Evolutionary conservation across 2,888 invertebrate species (phyloP).

Genomic region (Cerastis leucographa): DNA sequence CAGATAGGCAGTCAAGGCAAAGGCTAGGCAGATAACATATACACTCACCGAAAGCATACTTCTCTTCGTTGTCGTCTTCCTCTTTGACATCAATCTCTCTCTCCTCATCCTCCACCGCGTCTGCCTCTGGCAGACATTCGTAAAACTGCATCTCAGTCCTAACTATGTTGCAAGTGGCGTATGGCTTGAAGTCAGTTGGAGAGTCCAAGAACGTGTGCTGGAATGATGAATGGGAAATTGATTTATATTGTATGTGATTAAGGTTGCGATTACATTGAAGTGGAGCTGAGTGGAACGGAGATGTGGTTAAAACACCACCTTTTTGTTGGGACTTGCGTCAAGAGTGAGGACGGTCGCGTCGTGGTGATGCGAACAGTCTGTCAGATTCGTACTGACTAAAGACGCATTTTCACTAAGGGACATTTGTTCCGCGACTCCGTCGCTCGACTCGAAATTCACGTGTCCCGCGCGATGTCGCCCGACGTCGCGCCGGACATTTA

Average conservation of each 20-base stretch:
- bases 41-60: constrained; percentile 39
- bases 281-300: neutral
- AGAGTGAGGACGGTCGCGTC: neutral
- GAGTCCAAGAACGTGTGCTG: constrained; percentile 84
- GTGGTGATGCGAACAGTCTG: neutral
- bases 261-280: neutral
- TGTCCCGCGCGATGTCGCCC: no score
- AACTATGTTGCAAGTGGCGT: constrained; percentile 66
- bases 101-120: accelerated
- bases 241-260: neutral
- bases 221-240: constrained; percentile 10
- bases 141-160: neutral
- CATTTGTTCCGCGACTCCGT: no score
- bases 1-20: no score
- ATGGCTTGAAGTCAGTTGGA: constrained; percentile 76
- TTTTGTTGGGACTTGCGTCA: neutral
- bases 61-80: constrained; percentile 13
- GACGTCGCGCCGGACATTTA: no score
- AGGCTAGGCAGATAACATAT: no score
- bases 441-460: no score
- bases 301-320: neutral
- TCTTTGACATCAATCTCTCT: constrained; percentile 21
- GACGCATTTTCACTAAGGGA: no score
- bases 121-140: neutral
- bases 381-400: no score